Percentiles rank a stretch among this genome's conserved stretches.
These are phyloP conservation scores for Sebastes melanostomus DNA, from an alignment of 2,797 vertebrate genomes.

Conservation along the genomic window DNA sequence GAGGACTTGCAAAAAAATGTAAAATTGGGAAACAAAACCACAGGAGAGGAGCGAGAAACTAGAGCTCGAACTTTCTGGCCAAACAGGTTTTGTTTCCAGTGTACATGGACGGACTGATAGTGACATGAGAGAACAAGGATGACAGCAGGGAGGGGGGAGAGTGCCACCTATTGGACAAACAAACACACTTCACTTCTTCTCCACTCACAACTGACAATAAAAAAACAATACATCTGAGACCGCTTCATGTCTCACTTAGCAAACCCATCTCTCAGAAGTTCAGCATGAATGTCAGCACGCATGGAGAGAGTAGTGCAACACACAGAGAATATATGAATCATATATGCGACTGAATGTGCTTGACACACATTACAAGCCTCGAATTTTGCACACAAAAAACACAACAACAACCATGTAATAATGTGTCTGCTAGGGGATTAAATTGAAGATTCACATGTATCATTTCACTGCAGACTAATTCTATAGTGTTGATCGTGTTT, in stretches of 20 bases:
- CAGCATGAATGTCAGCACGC: neutral
- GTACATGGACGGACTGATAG: neutral
- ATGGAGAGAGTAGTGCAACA: neutral
- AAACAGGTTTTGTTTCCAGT: neutral
- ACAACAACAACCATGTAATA: neutral
- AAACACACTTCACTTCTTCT: conserved; percentile 30
- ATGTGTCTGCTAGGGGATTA: conserved; percentile 13
- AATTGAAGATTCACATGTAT: conserved; percentile 6
- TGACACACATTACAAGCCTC: neutral
- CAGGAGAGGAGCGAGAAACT: neutral
- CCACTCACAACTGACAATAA: neutral
- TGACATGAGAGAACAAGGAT: conserved; percentile 5
- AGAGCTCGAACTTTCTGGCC: neutral
- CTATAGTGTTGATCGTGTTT: conserved; percentile 13
- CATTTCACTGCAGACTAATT: neutral
- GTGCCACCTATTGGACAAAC: conserved; percentile 78
- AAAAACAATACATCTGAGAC: neutral
- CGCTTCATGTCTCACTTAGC: neutral
- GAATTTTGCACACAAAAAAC: neutral
- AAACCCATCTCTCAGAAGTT: neutral
- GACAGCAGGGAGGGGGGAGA: conserved; percentile 55
- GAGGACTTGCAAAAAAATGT: neutral
- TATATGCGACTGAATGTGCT: neutral
- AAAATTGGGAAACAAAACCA: neutral
- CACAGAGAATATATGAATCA: neutral